These are phyloP conservation scores for Melierax canorus DNA, from an alignment of 2,113 vertebrate genomes.

Conservation along the genomic window DNA sequence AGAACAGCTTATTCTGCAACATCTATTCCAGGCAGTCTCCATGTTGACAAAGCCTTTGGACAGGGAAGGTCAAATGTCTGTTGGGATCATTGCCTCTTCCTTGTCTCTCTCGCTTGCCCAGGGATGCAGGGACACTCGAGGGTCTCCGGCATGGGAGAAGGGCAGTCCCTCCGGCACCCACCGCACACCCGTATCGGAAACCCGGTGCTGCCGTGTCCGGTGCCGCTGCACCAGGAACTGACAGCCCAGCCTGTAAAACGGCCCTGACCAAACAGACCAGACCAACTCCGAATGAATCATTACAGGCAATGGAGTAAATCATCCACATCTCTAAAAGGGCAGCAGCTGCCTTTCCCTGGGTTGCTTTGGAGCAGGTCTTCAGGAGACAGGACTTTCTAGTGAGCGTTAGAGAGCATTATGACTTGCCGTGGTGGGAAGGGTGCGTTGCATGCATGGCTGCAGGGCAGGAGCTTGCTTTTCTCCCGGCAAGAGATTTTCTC, in stretches of 20 bases:
- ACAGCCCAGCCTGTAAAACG: neutral
- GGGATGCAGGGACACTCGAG: neutral
- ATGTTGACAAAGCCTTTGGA: neutral
- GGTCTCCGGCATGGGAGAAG: fast-evolving
- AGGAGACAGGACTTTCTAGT: neutral
- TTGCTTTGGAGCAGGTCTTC: neutral
- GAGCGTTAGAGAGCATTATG: fast-evolving
- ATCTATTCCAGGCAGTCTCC: neutral
- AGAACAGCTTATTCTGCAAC: neutral
- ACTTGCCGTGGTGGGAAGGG: neutral
- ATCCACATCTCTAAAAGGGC: neutral
- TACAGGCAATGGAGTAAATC: neutral
- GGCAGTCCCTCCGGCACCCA: neutral
- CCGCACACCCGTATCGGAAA: fast-evolving
- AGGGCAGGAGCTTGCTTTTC: neutral
- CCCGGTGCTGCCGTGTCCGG: fast-evolving
- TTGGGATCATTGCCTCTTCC: neutral
- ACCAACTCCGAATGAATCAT: neutral
- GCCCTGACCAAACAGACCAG: neutral
- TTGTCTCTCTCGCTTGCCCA: neutral
- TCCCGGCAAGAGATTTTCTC: neutral
- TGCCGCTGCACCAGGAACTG: neutral
- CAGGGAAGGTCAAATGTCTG: neutral
- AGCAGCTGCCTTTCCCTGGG: neutral
- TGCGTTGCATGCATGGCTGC: neutral